phyloP scores from a whole-genome alignment of 2,888 invertebrate species.

The Hypomecis atomaria region DNA sequence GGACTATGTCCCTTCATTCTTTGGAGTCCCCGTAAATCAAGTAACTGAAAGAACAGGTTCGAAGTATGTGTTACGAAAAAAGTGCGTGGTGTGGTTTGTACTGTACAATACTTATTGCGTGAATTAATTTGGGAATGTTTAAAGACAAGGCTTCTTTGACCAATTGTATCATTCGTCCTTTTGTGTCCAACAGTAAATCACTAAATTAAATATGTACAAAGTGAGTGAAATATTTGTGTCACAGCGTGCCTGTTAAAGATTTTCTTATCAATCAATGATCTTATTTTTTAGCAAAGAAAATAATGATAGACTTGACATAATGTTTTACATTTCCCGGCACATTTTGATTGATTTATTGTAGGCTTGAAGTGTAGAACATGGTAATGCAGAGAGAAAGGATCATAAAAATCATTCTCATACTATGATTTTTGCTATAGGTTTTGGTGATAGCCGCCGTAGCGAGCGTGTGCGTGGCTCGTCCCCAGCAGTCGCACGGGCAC shows the following conservation, averaged over 20 bases:
- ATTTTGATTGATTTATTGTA: no score
- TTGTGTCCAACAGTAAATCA: not conserved
- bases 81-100: no score
- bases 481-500: constrained; percentile 57
- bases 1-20: not conserved
- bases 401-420: not conserved
- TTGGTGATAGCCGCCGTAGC: not conserved
- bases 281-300: no score
- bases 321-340: no score
- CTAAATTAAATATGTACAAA: constrained; percentile 4
- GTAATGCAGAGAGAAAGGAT: not conserved
- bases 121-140: not conserved
- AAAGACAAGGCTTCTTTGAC: not conserved
- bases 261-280: no score
- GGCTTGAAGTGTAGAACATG: no score
- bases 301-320: no score
- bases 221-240: not conserved
- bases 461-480: constrained; percentile 40
- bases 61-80: not conserved
- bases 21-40: constrained; percentile 1
- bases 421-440: not conserved
- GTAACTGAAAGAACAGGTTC: not conserved
- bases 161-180: not conserved
- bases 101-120: not conserved
- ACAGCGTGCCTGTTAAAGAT: no score